Percentiles rank a stretch among this genome's conserved stretches.
Conservation (phyloP, 1,140 invertebrate genomes). For the Magallana angulata region DNA sequence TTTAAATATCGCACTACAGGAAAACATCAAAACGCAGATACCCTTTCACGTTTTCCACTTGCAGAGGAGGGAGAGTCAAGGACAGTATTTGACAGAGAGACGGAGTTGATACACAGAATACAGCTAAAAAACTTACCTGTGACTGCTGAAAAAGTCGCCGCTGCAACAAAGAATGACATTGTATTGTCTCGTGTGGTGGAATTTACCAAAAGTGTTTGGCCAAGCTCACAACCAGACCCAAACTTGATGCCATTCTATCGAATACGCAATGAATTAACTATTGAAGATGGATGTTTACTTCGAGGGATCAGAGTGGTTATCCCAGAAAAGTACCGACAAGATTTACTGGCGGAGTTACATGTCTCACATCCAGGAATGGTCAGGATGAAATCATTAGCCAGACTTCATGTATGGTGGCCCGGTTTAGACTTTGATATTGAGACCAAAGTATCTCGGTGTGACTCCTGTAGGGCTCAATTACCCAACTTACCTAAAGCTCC, state of each 20-base stretch:
- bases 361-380: constrained; percentile 79
- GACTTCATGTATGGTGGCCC: constrained; percentile 82
- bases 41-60: too few relatives aligned
- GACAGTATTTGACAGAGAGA: too few relatives aligned
- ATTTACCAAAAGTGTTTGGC: constrained; percentile 3
- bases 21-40: too few relatives aligned
- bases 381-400: constrained; percentile 81
- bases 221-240: not conserved
- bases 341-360: constrained; percentile 13
- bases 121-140: constrained; percentile 42
- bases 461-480: constrained; percentile 71
- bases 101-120: too few relatives aligned
- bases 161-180: constrained; percentile 34
- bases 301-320: constrained; percentile 43
- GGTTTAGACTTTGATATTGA: constrained; percentile 80
- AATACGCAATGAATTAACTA: constrained; percentile 29
- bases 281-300: constrained; percentile 46
- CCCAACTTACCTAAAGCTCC: constrained; percentile 47
- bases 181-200: not conserved
- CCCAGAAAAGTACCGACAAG: not conserved
- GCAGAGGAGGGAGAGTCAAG: too few relatives aligned
- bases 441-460: constrained; percentile 77
- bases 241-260: constrained; percentile 18
- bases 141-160: constrained; percentile 23
- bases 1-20: too few relatives aligned